Evolutionary conservation across 1,140 invertebrate genomes (phyloP).

Genomic region (Temnothorax nylanderi): DNA sequence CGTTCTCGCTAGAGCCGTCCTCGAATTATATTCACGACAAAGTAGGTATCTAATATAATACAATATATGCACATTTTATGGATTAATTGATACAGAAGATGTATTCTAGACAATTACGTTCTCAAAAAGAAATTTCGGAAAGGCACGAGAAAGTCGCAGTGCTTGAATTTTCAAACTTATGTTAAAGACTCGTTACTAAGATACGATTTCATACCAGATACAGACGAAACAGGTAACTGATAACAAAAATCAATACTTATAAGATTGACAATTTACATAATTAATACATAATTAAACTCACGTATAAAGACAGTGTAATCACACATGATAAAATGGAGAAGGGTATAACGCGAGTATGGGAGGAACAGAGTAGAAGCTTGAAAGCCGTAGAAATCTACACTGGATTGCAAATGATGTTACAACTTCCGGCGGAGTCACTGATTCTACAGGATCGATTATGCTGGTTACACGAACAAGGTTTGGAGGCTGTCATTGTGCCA

Average conservation of each 20-base stretch:
- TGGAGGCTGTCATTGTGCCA: constrained; percentile 71
- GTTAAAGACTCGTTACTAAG: constrained; percentile 82
- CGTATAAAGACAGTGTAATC: constrained; percentile 17
- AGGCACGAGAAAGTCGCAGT: constrained; percentile 85
- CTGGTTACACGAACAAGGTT: constrained; percentile 79
- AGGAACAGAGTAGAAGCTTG: constrained; percentile 72
- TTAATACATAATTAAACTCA: not conserved
- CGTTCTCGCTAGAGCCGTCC: constrained; percentile 87
- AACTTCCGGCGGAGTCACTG: constrained; percentile 81
- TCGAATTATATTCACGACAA: constrained; percentile 86
- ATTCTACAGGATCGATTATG: constrained; percentile 79
- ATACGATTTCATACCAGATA: constrained; percentile 67
- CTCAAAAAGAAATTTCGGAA: constrained; percentile 87
- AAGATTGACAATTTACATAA: constrained; percentile 63
- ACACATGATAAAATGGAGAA: constrained; percentile 68
- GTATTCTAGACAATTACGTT: constrained; percentile 85
- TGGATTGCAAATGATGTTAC: constrained; percentile 81
- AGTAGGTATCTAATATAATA: constrained; percentile 82
- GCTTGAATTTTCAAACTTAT: constrained; percentile 85
- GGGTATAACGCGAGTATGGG: constrained; percentile 74
- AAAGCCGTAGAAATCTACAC: constrained; percentile 78
- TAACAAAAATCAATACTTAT: not conserved
- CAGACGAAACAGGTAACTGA: constrained; percentile 56
- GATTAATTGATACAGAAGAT: constrained; percentile 12
- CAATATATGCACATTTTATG: constrained; percentile 45